Evolutionary conservation across 2,888 invertebrate genomes (phyloP), one percentile per base, ranked within the genome.

Genomic region (Epinotia demarniana): DNA sequence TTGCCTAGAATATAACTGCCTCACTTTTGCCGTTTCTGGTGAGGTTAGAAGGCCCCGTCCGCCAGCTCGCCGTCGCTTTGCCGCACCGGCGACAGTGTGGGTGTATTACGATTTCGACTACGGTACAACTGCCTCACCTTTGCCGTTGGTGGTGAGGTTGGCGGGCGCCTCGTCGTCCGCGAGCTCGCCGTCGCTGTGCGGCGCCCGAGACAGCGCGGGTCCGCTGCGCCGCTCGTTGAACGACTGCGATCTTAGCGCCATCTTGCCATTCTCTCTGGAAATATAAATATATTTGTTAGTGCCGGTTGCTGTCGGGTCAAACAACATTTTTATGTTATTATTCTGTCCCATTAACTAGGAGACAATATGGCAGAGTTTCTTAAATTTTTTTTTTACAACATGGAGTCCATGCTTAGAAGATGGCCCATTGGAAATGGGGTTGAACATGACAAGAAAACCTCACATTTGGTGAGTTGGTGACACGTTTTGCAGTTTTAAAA

Each of bases 241-340:
- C 76, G 94, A 94, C 82, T 94, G 94, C 76, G 94, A 94, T 1
- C 94, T 89, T 6, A 94, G 85, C 85, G 94, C 94, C 92, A 93
- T 94, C 87, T 94, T 94, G 78, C 93, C 91, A 72, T 88, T 92
- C 78, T 94, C 94, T 82, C 94, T 94, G 92, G 13, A 92, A 91
- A 78, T 79, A 77, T 80, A 12, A n/a, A 19, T 73, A 57, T 61
- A 58, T 49, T 2, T 11, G 9, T 75, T 58, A 75, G 58, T 18
- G 9, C 16, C 6, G 46, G 3, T 18, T 18, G 39, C n/a, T 53
- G 12, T 49, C 8, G n/a, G 2, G 2, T 3, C 23, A 27, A 27
- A 3, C 23, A 27, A 27, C 23, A 3, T 3, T 27, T 1, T 27
- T 27, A 3, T 27, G 23, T 27, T 27, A 3, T 23, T 23, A 23